Conservation (phyloP, 37 sponge, comb jelly and placozoan genomes). For the Chondrilla cf. caribensis region DNA sequence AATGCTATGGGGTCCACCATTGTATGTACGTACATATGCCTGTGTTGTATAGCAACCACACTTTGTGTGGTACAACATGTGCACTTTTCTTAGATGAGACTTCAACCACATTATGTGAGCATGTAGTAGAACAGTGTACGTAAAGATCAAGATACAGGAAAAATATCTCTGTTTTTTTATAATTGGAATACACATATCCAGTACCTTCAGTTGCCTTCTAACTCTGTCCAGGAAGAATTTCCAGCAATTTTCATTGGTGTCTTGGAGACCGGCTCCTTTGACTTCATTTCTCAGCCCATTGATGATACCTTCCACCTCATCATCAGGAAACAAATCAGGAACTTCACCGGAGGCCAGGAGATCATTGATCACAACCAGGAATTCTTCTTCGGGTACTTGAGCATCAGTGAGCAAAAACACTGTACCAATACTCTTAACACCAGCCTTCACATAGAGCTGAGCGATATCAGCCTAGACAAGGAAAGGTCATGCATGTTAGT, state of each 20-base stretch:
- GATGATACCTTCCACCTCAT: slow-evolving; percentile 87
- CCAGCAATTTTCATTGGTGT: slow-evolving; percentile 97
- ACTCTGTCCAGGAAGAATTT: slow-evolving; percentile 94
- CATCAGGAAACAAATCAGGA: slow-evolving; percentile 91
- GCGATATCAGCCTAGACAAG: slow-evolving; percentile 72
- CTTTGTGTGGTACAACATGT: too few species aligned
- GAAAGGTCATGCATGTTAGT: background rate
- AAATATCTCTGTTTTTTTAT: too few species aligned
- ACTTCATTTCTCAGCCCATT: slow-evolving; percentile 87
- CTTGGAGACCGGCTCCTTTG: slow-evolving; percentile 84
- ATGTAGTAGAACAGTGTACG: too few species aligned
- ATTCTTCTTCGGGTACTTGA: slow-evolving; percentile 96
- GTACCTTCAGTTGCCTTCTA: slow-evolving; percentile 86
- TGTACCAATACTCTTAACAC: slow-evolving; percentile 95
- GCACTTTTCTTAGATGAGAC: too few species aligned
- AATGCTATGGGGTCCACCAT: background rate
- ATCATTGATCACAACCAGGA: slow-evolving; percentile 96
- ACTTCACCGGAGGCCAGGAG: slow-evolving; percentile 97
- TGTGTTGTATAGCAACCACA: too few species aligned
- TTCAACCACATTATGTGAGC: too few species aligned
- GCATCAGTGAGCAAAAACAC: slow-evolving; percentile 98
- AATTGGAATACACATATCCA: background rate
- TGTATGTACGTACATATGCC: background rate
- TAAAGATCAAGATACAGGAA: too few species aligned
- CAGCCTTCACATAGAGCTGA: slow-evolving; percentile 95